Conservation (phyloP, 2,113 vertebrate genomes). For the Datnioides undecimradiatus region DNA sequence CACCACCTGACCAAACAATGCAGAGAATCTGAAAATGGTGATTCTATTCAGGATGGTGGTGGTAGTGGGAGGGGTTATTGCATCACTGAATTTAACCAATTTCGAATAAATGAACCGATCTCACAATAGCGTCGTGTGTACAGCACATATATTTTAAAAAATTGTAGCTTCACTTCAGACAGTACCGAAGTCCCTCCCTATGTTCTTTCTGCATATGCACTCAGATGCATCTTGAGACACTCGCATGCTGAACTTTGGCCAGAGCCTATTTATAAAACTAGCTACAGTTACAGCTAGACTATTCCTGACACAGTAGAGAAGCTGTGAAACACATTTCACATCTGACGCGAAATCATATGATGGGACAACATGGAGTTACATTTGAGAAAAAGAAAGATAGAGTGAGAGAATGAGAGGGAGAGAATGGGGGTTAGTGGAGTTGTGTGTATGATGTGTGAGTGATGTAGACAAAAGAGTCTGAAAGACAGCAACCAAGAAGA, state of each 20-base stretch:
- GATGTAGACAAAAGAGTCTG: not conserved
- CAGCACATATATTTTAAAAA: not conserved
- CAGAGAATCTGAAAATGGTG: constrained; percentile 6
- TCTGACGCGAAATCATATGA: constrained; percentile 61
- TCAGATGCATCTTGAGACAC: constrained; percentile 61
- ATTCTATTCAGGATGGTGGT: too few relatives aligned
- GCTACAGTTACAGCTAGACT: constrained; percentile 79
- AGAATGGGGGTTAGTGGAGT: not conserved
- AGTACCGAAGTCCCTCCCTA: not conserved
- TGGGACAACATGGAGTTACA: constrained; percentile 24
- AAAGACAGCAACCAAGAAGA: not conserved
- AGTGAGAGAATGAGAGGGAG: not conserved
- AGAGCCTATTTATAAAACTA: constrained; percentile 78
- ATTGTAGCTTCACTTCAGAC: not conserved
- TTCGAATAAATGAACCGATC: too few relatives aligned
- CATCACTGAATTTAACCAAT: too few relatives aligned
- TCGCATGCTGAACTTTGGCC: constrained; percentile 70
- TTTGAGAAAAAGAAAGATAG: not conserved
- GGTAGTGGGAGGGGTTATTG: too few relatives aligned
- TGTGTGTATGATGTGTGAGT: constrained; percentile 9
- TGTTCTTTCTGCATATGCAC: constrained; percentile 43
- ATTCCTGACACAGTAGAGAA: constrained; percentile 71
- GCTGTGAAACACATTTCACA: constrained; percentile 66
- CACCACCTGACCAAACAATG: constrained; percentile 14
- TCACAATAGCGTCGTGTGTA: too few relatives aligned